phyloP scores from a whole-genome alignment of 1,140 invertebrate species.

The Apis dorsata region DNA sequence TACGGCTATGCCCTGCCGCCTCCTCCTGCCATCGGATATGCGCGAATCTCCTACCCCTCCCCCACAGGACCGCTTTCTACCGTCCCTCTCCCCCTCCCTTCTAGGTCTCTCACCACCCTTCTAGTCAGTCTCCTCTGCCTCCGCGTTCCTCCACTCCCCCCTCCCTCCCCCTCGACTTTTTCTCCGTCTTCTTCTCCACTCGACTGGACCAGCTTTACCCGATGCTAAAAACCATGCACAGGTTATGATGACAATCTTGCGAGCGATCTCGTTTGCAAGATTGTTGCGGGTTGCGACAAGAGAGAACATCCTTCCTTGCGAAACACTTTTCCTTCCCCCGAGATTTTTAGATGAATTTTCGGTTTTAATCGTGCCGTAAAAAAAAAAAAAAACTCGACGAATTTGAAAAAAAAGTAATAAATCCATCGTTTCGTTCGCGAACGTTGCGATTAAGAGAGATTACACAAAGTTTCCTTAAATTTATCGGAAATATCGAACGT shows the following conservation, averaged over 20 bases:
- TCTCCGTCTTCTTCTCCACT: conserved; percentile 42
- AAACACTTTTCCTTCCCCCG: too few relatives aligned
- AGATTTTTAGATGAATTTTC: too few relatives aligned
- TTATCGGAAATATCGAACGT: too few relatives aligned
- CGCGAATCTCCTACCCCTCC: conserved; percentile 74
- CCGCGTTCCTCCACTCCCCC: conserved; percentile 27
- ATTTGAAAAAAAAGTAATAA: too few relatives aligned
- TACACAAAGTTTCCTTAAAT: too few relatives aligned
- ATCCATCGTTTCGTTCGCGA: too few relatives aligned
- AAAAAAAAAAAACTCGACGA: too few relatives aligned
- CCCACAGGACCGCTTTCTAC: conserved; percentile 55
- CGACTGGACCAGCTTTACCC: conserved; percentile 20
- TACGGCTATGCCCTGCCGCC: conserved; percentile 29
- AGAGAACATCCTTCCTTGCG: too few relatives aligned
- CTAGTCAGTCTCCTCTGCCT: conserved; percentile 48
- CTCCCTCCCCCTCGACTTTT: conserved; percentile 43
- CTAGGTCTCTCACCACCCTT: conserved; percentile 59
- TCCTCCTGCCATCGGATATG: conserved; percentile 74
- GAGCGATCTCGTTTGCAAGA: too few relatives aligned
- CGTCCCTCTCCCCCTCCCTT: conserved; percentile 18
- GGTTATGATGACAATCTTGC: neutral
- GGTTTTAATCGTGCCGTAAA: too few relatives aligned
- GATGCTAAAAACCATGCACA: conserved; percentile 25
- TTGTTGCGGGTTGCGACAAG: too few relatives aligned
- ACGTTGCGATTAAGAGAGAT: too few relatives aligned